phyloP scores from a whole-genome alignment of 2,888 invertebrate genomes.

The Pocota personata region DNA sequence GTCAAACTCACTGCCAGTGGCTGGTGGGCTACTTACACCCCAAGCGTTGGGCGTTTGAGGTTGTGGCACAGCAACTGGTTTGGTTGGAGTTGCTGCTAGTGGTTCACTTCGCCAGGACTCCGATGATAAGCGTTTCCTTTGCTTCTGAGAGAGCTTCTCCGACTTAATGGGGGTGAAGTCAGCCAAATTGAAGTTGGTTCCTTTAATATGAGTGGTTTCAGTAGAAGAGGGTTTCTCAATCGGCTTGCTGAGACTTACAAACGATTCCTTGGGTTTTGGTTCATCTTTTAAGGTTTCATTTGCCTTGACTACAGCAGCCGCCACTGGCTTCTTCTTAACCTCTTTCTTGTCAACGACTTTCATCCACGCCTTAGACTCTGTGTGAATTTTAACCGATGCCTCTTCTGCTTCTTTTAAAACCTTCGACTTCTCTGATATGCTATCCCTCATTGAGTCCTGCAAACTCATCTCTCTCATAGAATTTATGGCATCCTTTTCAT shows the following conservation, averaged over 20 bases:
- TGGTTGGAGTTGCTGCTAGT: conserved; percentile 39
- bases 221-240: conserved; percentile 27
- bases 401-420: conserved; percentile 66
- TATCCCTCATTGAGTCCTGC: conserved; percentile 67
- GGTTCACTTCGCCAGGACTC: conserved; percentile 79
- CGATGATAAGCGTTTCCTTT: conserved; percentile 84
- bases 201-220: conserved; percentile 69
- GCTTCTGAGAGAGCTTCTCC: conserved; percentile 85
- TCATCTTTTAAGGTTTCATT: conserved; percentile 83
- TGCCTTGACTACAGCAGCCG: conserved; percentile 72
- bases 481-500: conserved; percentile 81
- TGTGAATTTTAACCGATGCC: conserved; percentile 70
- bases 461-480: conserved; percentile 80
- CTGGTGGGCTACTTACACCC: conserved; percentile 75
- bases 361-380: conserved; percentile 79
- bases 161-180: conserved; percentile 77
- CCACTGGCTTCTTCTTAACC: conserved; percentile 80
- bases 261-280: conserved; percentile 83
- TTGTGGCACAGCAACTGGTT: conserved; percentile 75
- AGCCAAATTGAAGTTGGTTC: conserved; percentile 78
- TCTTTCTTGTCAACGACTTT: conserved; percentile 83
- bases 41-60: conserved; percentile 78
- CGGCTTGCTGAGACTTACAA: conserved; percentile 80
- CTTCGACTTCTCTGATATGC: conserved; percentile 45
- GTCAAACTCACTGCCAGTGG: conserved; percentile 77